These are phyloP conservation scores for Lumbricus terrestris DNA, from an alignment of 2,888 invertebrate species.

Conservation along the genomic window DNA sequence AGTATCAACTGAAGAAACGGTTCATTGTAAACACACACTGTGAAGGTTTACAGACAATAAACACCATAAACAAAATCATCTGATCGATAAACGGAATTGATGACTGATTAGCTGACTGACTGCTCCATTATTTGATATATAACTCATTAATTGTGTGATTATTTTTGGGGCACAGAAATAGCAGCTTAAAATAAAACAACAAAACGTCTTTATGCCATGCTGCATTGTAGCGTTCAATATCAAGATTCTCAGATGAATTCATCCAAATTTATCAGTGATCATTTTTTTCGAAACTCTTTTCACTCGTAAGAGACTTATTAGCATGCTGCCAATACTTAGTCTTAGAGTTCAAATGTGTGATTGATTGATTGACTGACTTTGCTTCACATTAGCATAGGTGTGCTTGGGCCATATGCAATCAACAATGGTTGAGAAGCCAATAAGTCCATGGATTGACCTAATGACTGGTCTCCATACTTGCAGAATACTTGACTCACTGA, in stretches of 20 bases:
- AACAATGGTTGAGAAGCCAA: too few species aligned
- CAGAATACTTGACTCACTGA: not conserved
- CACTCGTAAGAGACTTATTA: not conserved
- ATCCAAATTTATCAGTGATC: not conserved
- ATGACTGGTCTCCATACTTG: too few species aligned
- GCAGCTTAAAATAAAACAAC: not conserved
- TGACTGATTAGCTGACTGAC: not conserved
- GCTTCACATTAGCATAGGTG: not conserved
- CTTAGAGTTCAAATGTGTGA: not conserved
- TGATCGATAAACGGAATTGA: not conserved
- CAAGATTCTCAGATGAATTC: not conserved
- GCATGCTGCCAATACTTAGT: not conserved
- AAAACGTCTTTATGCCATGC: not conserved
- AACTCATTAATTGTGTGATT: not conserved
- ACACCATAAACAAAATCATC: not conserved
- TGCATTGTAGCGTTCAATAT: not conserved
- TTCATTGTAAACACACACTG: not conserved
- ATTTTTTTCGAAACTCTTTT: not conserved
- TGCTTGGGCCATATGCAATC: too few species aligned
- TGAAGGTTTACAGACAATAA: not conserved
- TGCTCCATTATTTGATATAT: not conserved
- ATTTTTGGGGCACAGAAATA: not conserved
- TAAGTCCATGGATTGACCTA: too few species aligned
- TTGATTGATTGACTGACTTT: not conserved
- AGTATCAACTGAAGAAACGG: not conserved